Evolutionary conservation across 2,113 vertebrate genomes (phyloP), one percentile per base, ranked within the genome.

Genomic region (Labrus mixtus): DNA sequence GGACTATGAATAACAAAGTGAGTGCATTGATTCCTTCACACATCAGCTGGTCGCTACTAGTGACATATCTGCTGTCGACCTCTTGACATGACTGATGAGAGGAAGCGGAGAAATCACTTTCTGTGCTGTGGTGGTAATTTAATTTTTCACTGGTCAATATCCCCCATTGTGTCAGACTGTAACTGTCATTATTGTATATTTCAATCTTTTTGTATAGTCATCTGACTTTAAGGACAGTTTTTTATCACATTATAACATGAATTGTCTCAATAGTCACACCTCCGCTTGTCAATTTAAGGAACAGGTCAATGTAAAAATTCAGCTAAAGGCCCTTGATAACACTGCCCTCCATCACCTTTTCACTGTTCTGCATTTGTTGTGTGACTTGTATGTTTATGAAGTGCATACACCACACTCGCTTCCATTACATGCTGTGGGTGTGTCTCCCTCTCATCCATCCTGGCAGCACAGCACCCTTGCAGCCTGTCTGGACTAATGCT

Each of bases 401-500:
- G 78, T 78, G 56, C 86, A 82, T 71, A 78, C 57, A 80, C 29
- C 68, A 15, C 2, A 7, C 39, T 36, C 66, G 29, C 22, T 51
- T 64, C 22, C 33, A 69, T 75, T 70, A 84, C 79, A 76, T 70
- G 29, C 62, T 66, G 36, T 4, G 12, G 6, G 43, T 74, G 36
- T 61, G 53, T 57, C 70, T 72, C 13, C 15, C 58, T 69, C 25
- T 76, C 72, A 81, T 82, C 23, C 39, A 71, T 79, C 20, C 7
- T 36, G 33, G 72, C 60, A 55, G 57, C 51, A 20, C 68, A 43
- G 64, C 22, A 64, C 36, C 22, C 60, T 75, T 33, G 29, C 59
- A 77, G 50, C 48, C 71, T 69, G 55, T 87, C 67, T 80, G 55
- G 23, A 79, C 71, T 81, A 78, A 88, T 72, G 73, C 57, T 75